These are phyloP conservation scores for Anarhynchus alexandrinus DNA, from an alignment of 2,113 vertebrate genomes.

Conservation along the genomic window DNA sequence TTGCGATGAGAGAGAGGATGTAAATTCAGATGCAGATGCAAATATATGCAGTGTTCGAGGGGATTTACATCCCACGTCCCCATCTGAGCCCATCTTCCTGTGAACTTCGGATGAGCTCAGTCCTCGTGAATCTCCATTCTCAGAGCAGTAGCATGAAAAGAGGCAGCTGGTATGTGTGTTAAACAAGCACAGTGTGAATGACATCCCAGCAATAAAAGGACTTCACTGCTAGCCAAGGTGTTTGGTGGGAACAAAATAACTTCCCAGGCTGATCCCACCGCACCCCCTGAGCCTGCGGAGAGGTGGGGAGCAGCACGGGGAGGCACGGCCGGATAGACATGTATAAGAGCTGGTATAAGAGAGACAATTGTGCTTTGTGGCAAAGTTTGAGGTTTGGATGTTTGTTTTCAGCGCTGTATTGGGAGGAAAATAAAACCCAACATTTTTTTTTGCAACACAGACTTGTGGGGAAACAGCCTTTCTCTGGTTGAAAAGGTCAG, in stretches of 20 bases:
- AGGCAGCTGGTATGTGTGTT: slow-evolving; percentile 51
- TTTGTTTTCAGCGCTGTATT: slow-evolving; percentile 14
- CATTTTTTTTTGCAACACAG: neutral
- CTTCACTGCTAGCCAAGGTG: slow-evolving; percentile 37
- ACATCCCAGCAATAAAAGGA: slow-evolving; percentile 33
- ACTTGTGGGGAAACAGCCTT: slow-evolving; percentile 22
- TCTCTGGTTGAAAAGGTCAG: slow-evolving; percentile 55
- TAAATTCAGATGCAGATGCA: slow-evolving; percentile 19
- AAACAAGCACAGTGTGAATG: slow-evolving; percentile 53
- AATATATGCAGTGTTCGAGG: slow-evolving; percentile 1
- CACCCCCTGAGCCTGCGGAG: neutral
- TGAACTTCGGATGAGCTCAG: slow-evolving; percentile 36
- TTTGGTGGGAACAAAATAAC: slow-evolving; percentile 46
- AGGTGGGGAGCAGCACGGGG: neutral
- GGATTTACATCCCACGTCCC: slow-evolving; percentile 38
- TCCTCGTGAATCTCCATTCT: slow-evolving; percentile 3
- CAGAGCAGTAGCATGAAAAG: slow-evolving; percentile 56
- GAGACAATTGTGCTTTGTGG: slow-evolving; percentile 9
- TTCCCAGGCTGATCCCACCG: slow-evolving; percentile 32
- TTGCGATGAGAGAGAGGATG: neutral
- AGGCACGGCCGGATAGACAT: neutral
- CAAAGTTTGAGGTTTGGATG: slow-evolving; percentile 20
- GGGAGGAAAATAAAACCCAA: slow-evolving; percentile 34
- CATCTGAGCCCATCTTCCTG: slow-evolving; percentile 44
- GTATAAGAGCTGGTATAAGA: neutral